These are phyloP conservation scores for Rhinatrema bivittatum DNA, from an alignment of 2,797 vertebrate genomes.

Conservation along the genomic window DNA sequence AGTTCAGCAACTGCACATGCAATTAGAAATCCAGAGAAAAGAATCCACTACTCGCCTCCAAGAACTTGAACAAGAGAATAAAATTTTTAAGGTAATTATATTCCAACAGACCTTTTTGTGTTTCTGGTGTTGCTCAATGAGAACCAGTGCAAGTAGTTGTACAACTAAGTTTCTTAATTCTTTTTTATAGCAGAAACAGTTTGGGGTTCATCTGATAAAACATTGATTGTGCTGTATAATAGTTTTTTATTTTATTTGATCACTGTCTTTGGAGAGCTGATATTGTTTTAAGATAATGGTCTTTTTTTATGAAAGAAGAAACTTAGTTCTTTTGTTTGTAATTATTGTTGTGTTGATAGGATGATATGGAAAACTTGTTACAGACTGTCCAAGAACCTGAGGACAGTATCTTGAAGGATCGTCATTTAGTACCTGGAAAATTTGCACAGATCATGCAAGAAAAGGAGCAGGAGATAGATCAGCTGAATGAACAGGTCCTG, in stretches of 20 bases:
- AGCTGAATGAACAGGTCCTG: constrained; percentile 79
- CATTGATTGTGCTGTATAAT: background rate
- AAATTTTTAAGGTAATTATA: constrained; percentile 69
- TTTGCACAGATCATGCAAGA: constrained; percentile 76
- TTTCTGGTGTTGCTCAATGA: too few relatives aligned
- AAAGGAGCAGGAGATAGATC: constrained; percentile 80
- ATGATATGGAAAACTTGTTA: constrained; percentile 53
- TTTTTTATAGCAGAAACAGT: background rate
- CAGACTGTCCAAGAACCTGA: constrained; percentile 42
- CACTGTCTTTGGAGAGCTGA: background rate
- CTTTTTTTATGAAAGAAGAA: too few relatives aligned
- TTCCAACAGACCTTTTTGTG: too few relatives aligned
- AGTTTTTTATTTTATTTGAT: background rate
- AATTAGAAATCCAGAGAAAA: constrained; percentile 92
- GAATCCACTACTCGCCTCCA: constrained; percentile 81
- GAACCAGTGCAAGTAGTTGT: too few relatives aligned
- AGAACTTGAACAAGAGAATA: constrained; percentile 75
- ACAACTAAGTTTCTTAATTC: background rate
- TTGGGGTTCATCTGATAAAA: background rate
- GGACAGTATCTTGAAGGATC: constrained; percentile 43
- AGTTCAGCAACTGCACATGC: constrained; percentile 94
- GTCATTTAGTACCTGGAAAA: constrained; percentile 66
- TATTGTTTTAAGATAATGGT: too few relatives aligned
- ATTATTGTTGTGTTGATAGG: too few relatives aligned
- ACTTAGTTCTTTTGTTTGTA: background rate